These are phyloP conservation scores for Philaethria dido DNA, from an alignment of 2,888 invertebrate species.

Conservation along the genomic window DNA sequence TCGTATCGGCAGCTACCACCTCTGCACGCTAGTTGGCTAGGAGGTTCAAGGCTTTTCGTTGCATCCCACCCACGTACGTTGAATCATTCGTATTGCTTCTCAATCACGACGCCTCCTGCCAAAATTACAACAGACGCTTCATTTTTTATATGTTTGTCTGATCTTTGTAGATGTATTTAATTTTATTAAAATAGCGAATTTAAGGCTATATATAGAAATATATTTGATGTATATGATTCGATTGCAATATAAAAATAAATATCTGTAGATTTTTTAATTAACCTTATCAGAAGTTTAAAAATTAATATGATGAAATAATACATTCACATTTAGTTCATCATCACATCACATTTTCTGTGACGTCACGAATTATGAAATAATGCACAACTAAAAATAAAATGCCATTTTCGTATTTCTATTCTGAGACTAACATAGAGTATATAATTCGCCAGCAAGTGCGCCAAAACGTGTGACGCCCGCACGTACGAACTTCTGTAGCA, in stretches of 20 bases:
- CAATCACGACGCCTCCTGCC: constrained; percentile 61
- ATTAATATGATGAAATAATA: neutral
- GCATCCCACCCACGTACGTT: constrained; percentile 72
- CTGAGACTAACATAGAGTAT: constrained; percentile 57
- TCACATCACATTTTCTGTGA: neutral
- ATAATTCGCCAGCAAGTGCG: constrained; percentile 70
- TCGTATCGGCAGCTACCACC: constrained; percentile 26
- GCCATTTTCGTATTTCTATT: constrained; percentile 45
- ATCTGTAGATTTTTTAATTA: neutral
- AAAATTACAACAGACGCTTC: constrained; percentile 50
- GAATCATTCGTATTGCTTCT: constrained; percentile 68
- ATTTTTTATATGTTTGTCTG: constrained; percentile 8
- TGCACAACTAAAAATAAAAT: constrained; percentile 35
- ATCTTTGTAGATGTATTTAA: constrained; percentile 3
- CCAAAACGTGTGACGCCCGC: constrained; percentile 78
- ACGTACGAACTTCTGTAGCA: constrained; percentile 70
- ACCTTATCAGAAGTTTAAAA: neutral
- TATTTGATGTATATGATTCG: too few species aligned
- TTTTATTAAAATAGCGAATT: too few species aligned
- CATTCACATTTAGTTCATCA: constrained; percentile 3
- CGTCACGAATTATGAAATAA: constrained; percentile 18
- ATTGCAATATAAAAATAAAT: neutral
- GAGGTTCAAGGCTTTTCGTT: constrained; percentile 72
- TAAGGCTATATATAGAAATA: too few species aligned
- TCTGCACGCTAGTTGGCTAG: constrained; percentile 49